A percentile compares a stretch with the other conserved stretches of the same genome.
Conservation (phyloP, 2,113 vertebrate genomes). For the Erythrolamprus reginae region DNA sequence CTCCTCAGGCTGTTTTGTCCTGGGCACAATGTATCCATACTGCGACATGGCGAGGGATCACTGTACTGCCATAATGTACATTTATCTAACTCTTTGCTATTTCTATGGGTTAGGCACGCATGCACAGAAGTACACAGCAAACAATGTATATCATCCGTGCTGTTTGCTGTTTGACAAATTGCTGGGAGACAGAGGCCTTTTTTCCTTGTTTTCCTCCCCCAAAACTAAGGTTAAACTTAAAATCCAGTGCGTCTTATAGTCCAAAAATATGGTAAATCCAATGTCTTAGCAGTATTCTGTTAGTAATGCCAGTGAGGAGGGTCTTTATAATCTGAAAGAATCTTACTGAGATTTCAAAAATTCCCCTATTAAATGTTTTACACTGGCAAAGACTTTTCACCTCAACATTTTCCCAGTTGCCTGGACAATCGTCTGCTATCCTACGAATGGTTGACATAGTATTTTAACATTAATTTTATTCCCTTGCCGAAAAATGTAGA, state of each 20-base stretch:
- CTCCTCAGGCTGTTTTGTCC: neutral
- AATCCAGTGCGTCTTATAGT: too few relatives aligned
- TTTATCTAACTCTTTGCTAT: too few relatives aligned
- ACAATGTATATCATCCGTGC: too few relatives aligned
- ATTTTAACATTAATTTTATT: neutral
- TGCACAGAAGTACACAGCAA: too few relatives aligned
- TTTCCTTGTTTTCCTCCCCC: too few relatives aligned
- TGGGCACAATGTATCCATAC: neutral
- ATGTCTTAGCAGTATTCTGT: neutral
- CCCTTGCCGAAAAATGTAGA: neutral
- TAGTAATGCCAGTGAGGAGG: neutral
- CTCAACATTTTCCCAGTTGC: neutral
- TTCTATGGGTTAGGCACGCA: too few relatives aligned
- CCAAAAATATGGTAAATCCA: too few relatives aligned
- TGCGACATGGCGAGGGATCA: too few relatives aligned
- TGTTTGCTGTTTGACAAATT: too few relatives aligned
- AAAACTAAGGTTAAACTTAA: too few relatives aligned
- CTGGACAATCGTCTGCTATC: neutral
- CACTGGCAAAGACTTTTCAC: neutral
- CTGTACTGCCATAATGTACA: too few relatives aligned
- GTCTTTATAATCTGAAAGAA: neutral
- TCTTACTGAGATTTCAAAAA: neutral
- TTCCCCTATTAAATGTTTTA: neutral
- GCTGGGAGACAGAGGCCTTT: too few relatives aligned
- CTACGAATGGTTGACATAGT: neutral